Evolutionary conservation across 2,113 vertebrate genomes (phyloP).

Genomic region (Pogona vitticeps): DNA sequence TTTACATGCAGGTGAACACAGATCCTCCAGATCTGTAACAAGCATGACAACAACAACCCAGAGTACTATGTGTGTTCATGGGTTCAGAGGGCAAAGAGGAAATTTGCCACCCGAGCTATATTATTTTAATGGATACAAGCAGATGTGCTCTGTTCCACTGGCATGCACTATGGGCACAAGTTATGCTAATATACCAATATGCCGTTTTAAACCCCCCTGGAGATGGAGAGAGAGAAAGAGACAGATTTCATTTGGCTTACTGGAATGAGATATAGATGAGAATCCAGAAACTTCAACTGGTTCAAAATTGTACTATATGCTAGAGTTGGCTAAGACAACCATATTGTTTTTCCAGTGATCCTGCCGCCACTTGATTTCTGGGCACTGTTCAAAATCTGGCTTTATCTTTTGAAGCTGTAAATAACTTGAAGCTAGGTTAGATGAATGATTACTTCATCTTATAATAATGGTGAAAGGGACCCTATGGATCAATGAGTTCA

Average conservation of each 20-base stretch:
- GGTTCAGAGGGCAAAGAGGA: not conserved
- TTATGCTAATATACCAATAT: too few relatives aligned
- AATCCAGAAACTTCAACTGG: not conserved
- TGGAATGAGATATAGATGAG: not conserved
- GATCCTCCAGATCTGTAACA: slow-evolving; percentile 63
- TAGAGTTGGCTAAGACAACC: too few relatives aligned
- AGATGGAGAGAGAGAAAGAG: too few relatives aligned
- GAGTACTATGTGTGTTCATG: slow-evolving; percentile 54
- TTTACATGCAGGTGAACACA: slow-evolving; percentile 29
- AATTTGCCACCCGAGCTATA: not conserved
- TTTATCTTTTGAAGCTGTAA: not conserved
- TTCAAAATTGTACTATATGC: not conserved
- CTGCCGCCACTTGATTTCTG: not conserved
- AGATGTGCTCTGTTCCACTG: too few relatives aligned
- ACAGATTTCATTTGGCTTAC: not conserved
- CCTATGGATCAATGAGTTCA: too few relatives aligned
- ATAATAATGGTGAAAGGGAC: too few relatives aligned
- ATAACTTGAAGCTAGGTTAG: not conserved
- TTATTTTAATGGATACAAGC: too few relatives aligned
- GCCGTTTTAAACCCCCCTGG: too few relatives aligned
- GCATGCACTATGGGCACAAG: too few relatives aligned
- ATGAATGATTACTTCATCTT: too few relatives aligned
- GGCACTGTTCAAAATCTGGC: not conserved
- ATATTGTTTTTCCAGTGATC: not conserved
- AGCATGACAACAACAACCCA: not conserved